Percentiles rank a stretch among this genome's conserved stretches.
Conservation (phyloP, 2,888 invertebrate species). For the Andrena praecox region DNA sequence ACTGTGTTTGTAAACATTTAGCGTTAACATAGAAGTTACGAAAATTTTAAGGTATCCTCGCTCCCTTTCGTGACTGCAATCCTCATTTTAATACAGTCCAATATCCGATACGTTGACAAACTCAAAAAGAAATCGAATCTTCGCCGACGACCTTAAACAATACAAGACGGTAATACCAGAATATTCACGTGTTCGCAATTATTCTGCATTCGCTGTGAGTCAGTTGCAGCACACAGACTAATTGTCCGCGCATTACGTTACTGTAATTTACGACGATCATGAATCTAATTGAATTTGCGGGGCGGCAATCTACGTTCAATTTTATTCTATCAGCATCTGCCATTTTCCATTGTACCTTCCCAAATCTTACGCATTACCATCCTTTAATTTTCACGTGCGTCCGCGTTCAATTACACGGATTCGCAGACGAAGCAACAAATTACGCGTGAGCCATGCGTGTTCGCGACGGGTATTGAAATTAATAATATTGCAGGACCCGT, state of each 20-base stretch:
- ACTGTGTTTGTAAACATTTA: no score
- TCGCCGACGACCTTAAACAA: not conserved
- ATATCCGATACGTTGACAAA: no score
- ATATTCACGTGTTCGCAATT: not conserved
- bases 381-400: not conserved
- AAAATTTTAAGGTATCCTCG: no score
- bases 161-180: not conserved
- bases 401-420: not conserved
- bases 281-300: constrained; percentile 5
- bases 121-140: no score
- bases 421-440: not conserved
- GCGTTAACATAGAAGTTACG: no score
- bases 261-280: constrained; percentile 28
- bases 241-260: constrained; percentile 23
- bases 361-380: not conserved
- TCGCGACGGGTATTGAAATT: not conserved
- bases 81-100: no score
- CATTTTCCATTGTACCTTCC: not conserved
- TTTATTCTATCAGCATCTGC: not conserved
- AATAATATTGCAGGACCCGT: not conserved
- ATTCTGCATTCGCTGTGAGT: not conserved
- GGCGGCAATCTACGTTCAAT: constrained; percentile 25
- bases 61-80: no score
- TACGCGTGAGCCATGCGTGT: not conserved
- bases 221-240: constrained; percentile 5